phyloP scores from a whole-genome alignment of 2,888 invertebrate genomes.

The Netelia fuscicornis region DNA sequence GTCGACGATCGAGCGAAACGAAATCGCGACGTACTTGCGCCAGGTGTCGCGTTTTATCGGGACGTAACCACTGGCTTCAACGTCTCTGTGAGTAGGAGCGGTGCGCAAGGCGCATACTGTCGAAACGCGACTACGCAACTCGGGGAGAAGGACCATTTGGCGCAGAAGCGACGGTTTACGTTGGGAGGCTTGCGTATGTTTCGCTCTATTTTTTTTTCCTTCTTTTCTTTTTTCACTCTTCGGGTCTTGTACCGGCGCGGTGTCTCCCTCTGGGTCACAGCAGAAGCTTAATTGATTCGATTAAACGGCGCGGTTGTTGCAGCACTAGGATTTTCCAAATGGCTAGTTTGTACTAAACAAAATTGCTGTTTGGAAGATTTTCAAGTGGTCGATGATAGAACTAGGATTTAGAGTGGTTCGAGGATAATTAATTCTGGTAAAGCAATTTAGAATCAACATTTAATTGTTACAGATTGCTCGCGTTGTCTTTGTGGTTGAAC shows the following conservation, averaged over 20 bases:
- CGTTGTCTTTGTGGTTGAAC: no score
- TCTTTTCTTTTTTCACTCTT: not conserved
- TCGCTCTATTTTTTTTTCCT: not conserved
- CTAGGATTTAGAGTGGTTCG: no score
- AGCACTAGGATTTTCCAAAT: no score
- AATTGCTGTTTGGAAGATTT: no score
- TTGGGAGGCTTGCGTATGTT: conserved; percentile 43
- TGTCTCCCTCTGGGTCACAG: conserved; percentile 5
- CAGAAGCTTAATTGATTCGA: conserved; percentile 44
- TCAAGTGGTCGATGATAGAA: no score
- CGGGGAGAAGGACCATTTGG: conserved; percentile 16
- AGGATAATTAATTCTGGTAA: no score
- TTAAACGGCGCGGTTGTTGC: not conserved
- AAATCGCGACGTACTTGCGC: conserved; percentile 11
- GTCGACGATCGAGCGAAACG: conserved; percentile 45
- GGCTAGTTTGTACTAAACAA: no score
- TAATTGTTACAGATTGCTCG: no score
- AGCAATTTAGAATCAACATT: no score
- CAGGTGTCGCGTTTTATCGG: conserved; percentile 54
- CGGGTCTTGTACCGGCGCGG: no score
- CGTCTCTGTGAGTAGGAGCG: not conserved
- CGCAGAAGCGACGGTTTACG: conserved; percentile 47
- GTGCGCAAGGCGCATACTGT: conserved; percentile 56
- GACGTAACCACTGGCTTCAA: conserved; percentile 11
- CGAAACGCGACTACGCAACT: conserved; percentile 21